Evolutionary conservation across 2,888 invertebrate genomes (phyloP).

Genomic region (Salpingus planirostris): DNA sequence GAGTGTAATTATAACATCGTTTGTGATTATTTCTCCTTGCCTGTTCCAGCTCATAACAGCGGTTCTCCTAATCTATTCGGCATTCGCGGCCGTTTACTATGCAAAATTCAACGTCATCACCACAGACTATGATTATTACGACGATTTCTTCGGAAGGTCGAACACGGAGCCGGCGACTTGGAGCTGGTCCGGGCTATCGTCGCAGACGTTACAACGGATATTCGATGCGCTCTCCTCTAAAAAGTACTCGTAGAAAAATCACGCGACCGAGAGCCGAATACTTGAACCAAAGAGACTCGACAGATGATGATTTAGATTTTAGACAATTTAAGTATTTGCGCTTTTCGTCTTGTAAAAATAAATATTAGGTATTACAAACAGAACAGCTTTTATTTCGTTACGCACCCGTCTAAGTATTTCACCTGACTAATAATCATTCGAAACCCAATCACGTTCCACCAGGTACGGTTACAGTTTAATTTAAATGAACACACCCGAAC

Average conservation of each 20-base stretch:
- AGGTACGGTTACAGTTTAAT: no score
- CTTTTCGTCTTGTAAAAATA: slow-evolving; percentile 10
- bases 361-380: no score
- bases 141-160: slow-evolving; percentile 58
- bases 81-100: slow-evolving; percentile 78
- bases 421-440: no score
- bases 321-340: slow-evolving; percentile 4
- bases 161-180: slow-evolving; percentile 39
- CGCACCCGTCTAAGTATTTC: no score
- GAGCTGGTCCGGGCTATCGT: slow-evolving; percentile 48
- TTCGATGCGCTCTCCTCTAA: slow-evolving; percentile 49
- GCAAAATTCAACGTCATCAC: slow-evolving; percentile 78
- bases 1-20: slow-evolving; percentile 10
- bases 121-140: slow-evolving; percentile 66
- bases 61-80: slow-evolving; percentile 70
- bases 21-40: slow-evolving; percentile 16
- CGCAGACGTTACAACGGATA: slow-evolving; percentile 58
- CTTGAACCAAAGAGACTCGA: slow-evolving; percentile 6
- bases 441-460: no score
- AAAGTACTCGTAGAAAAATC: slow-evolving; percentile 35
- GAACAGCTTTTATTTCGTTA: no score
- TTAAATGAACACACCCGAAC: no score
- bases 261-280: slow-evolving; percentile 8
- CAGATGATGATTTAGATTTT: background rate
- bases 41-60: slow-evolving; percentile 68